Base-by-base conservation (phyloP, 1,140 invertebrate species). In the Popillia japonica region DNA sequence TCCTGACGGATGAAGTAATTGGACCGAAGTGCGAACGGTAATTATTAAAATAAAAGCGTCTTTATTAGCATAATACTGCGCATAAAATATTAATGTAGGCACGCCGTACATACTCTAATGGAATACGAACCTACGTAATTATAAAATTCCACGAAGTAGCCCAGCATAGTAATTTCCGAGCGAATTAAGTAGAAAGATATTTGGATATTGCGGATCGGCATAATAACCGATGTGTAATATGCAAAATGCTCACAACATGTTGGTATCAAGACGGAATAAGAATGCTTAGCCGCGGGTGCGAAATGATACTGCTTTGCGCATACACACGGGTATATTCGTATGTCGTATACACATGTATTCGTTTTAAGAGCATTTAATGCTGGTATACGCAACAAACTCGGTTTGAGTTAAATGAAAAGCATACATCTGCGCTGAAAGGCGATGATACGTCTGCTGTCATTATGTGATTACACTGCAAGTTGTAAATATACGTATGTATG, bases 81-180 rank as follows among this genome's bases (percentile, higher is more conserved):
- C 17, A 17, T 17, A 68, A 68, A 68, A 68, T 68, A 22, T 68
- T 22, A 68, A 68, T 68, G 61, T 11, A 27, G 61, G 61, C 11
- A 27, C 61, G 61, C 20, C 20, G 9, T 27, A 68, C 61, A 11
- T 68, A 55, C 48, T 17, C 27, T 68, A 68, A 68, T 68, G 61
- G 61, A 68, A 68, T 68, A 68, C 27, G 22, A 23, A 68, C 61
- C 22, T 68, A 68, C 48, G 48, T 68, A 68, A 68, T 68, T 68
- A 68, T 23, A 34, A 68, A 68, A 68, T 68, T 68, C 61, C 22
- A 22, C 22, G 61, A 68, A 55, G 48, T 55, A 55, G 48, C 48
- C 48, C 48, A 55, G 48, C 48, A 55, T 55, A 17, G 61, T 68
- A 68, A 68, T 68, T 23, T 68, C 27, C 61, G 61, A 68, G 22